Conservation (phyloP, 2,113 vertebrate genomes). For the Corythornis madagascariensis region DNA sequence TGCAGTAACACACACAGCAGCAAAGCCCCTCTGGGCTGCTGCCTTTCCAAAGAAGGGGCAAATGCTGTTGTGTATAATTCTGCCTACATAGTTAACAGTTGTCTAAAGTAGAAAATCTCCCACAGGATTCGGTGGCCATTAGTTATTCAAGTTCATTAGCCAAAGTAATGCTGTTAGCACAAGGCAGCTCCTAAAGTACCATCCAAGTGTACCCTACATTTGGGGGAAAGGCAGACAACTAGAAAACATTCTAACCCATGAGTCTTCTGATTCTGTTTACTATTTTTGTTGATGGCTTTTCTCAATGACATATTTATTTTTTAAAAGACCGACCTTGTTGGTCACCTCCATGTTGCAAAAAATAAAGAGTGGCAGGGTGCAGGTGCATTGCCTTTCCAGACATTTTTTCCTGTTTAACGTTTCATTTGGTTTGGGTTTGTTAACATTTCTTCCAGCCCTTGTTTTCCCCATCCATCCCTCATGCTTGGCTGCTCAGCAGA, state of each 20-base stretch:
- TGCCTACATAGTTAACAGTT: not conserved
- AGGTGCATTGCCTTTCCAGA: not conserved
- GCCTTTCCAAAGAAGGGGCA: not conserved
- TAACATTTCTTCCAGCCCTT: not conserved
- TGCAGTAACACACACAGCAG: not conserved
- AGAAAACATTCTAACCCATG: not conserved
- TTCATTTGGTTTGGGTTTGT: not conserved
- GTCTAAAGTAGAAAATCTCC: not conserved
- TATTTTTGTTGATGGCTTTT: not conserved
- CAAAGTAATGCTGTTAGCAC: not conserved
- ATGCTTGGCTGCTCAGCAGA: not conserved
- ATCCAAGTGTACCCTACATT: not conserved
- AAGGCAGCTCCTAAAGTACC: not conserved
- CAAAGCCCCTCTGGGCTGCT: not conserved
- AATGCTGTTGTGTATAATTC: not conserved
- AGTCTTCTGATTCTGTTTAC: not conserved
- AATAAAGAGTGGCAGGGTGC: not conserved
- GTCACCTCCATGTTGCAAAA: not conserved
- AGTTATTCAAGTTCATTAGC: rapidly evolving
- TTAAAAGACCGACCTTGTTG: not conserved
- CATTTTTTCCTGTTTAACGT: not conserved
- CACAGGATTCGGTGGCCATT: not conserved
- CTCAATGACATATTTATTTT: not conserved
- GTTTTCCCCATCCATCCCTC: not conserved
- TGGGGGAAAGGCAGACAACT: not conserved